phyloP scores from a whole-genome alignment of 2,113 vertebrate genomes.

The Colaptes auratus region DNA sequence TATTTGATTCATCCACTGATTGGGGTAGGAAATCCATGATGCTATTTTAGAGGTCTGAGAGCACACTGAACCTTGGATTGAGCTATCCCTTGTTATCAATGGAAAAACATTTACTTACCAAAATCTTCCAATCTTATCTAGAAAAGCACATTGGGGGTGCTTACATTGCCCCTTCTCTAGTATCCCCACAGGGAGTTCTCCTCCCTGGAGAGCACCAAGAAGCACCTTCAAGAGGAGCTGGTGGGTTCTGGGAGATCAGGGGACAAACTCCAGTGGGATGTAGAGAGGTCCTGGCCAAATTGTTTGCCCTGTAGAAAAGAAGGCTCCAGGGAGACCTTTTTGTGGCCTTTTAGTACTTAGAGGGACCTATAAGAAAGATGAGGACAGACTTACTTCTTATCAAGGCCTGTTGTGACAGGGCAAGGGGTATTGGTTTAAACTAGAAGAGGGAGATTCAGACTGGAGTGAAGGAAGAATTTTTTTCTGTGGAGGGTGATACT shows the following conservation, averaged over 20 bases:
- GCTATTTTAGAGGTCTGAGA: slow-evolving; percentile 63
- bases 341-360: too few species aligned
- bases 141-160: not conserved
- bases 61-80: slow-evolving; percentile 55
- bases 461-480: too few species aligned
- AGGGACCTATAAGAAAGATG: too few species aligned
- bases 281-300: not conserved
- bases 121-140: not conserved
- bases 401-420: too few species aligned
- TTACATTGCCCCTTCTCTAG: fast-evolving
- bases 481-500: too few species aligned
- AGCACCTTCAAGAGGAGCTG: not conserved
- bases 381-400: too few species aligned
- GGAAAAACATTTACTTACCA: slow-evolving; percentile 48
- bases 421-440: too few species aligned
- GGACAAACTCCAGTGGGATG: not conserved
- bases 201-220: fast-evolving
- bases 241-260: not conserved
- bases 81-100: slow-evolving; percentile 51
- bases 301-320: too few species aligned
- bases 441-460: too few species aligned
- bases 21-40: slow-evolving; percentile 68
- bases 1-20: slow-evolving; percentile 60
- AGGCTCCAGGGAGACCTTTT: too few species aligned
- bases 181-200: fast-evolving